Evolutionary conservation across 2,113 vertebrate species (phyloP).

Genomic region (Myocastor coypus): DNA sequence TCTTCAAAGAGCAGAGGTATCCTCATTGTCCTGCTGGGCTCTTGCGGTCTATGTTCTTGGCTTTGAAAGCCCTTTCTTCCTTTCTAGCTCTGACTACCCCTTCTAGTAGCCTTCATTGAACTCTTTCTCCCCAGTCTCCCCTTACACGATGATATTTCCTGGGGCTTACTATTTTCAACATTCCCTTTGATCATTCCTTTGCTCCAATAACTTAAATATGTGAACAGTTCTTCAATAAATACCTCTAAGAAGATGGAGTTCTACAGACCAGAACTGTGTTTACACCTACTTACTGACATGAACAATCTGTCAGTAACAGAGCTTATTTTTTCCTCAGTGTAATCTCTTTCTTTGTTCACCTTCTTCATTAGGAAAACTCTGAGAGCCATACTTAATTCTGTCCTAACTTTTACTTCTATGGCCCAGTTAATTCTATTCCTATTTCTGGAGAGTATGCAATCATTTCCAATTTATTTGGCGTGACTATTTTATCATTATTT

Average conservation of each 20-base stretch:
- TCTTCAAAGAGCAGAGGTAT: not conserved
- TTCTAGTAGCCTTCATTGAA: not conserved
- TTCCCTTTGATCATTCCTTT: not conserved
- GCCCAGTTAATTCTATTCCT: not conserved
- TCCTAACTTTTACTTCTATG: not conserved
- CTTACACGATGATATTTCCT: not conserved
- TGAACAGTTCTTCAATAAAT: not conserved
- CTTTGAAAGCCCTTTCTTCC: not conserved
- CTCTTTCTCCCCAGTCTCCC: not conserved
- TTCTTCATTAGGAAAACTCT: not conserved
- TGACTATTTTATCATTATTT: not conserved
- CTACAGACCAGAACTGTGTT: not conserved
- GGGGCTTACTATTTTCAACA: not conserved
- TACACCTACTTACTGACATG: not conserved
- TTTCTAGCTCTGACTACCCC: not conserved
- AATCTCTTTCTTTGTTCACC: not conserved
- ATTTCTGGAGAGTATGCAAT: not conserved
- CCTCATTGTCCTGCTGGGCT: not conserved
- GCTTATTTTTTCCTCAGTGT: not conserved
- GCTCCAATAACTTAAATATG: not conserved
- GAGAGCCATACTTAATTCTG: not conserved
- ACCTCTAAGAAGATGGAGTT: not conserved
- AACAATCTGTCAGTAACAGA: not conserved
- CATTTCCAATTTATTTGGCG: not conserved
- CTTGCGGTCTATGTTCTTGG: not conserved